Evolutionary conservation across 2,113 vertebrate species (phyloP).

Genomic region (Oxygymnocypris stewartii): DNA sequence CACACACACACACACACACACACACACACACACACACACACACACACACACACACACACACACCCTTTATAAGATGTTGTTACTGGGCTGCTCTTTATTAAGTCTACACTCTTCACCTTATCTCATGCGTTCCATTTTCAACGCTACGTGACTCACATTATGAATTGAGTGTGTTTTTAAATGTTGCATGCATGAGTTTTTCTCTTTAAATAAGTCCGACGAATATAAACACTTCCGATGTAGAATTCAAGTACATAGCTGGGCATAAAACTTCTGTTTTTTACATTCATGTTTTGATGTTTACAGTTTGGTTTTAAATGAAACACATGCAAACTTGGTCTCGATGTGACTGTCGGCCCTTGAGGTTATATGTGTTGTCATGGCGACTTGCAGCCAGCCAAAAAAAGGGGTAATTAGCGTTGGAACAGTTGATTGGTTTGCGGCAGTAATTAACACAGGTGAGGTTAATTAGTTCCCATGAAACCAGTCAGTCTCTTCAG

Average conservation of each 20-base stretch:
- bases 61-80: conserved; percentile 11
- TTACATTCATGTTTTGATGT: background rate
- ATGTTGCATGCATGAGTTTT: background rate
- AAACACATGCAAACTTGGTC: conserved; percentile 59
- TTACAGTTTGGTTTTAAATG: background rate
- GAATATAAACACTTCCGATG: background rate
- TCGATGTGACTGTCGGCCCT: conserved; percentile 50
- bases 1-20: no score
- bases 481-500: conserved; percentile 70
- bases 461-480: conserved; percentile 93
- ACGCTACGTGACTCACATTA: background rate
- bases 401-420: conserved; percentile 83
- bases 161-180: background rate
- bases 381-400: conserved; percentile 58
- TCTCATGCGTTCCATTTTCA: background rate
- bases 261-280: background rate
- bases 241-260: background rate
- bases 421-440: conserved; percentile 89
- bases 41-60: background rate
- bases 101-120: background rate
- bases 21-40: background rate
- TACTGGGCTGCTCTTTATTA: background rate
- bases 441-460: conserved; percentile 94
- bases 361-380: conserved; percentile 85
- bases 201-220: background rate